These are phyloP conservation scores for Phrynosoma blainvillii DNA, from an alignment of 2,113 vertebrate genomes.

Conservation along the genomic window DNA sequence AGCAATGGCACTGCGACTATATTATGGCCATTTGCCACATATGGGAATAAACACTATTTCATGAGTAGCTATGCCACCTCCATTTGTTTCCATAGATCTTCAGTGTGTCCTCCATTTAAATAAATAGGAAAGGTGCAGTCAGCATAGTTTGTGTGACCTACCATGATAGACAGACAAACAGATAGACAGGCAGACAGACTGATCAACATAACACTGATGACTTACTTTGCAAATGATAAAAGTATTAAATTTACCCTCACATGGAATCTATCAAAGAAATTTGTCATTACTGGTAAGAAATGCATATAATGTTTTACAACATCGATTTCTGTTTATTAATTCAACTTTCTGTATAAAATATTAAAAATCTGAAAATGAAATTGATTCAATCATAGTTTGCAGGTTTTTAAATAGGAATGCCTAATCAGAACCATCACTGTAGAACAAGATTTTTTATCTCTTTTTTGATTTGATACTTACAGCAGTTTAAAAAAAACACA, in stretches of 20 bases:
- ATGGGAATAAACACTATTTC: neutral
- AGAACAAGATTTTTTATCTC: conserved; percentile 50
- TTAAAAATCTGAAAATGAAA: conserved; percentile 68
- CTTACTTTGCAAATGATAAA: neutral
- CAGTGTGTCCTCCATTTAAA: neutral
- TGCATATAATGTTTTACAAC: conserved; percentile 57
- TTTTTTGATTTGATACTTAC: conserved; percentile 52
- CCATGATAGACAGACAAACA: neutral
- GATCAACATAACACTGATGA: neutral
- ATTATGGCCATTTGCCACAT: neutral
- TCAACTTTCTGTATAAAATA: conserved; percentile 66
- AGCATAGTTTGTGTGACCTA: neutral
- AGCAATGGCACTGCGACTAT: neutral
- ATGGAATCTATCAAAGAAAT: conserved; percentile 23
- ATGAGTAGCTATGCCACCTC: neutral
- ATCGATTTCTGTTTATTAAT: conserved; percentile 58
- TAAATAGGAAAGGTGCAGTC: neutral
- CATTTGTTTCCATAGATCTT: neutral
- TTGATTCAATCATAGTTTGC: conserved; percentile 66
- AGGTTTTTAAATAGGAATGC: conserved; percentile 60
- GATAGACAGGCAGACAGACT: no score
- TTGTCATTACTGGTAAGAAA: conserved; percentile 47
- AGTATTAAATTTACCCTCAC: conserved; percentile 48
- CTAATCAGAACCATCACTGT: conserved; percentile 58
- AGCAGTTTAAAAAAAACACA: conserved; percentile 59